A percentile compares a stretch with the other conserved stretches of the same genome.
Evolutionary conservation across 1,140 invertebrate species (phyloP).

Genomic region (Mya arenaria): DNA sequence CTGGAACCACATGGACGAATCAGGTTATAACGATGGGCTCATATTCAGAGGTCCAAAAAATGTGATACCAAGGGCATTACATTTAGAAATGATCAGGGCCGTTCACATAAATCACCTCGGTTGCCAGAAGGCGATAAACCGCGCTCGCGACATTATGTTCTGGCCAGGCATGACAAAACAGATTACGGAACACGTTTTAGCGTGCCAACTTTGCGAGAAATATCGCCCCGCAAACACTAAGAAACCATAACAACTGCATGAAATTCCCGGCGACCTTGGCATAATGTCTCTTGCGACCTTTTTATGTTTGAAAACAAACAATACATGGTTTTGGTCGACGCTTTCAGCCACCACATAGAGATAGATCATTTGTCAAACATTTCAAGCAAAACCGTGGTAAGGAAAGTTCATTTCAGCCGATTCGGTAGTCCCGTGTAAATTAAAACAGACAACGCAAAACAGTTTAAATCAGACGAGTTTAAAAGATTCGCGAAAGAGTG

Average conservation of each 20-base stretch:
- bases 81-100: neutral
- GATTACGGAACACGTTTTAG: too few species aligned
- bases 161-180: conserved; percentile 9
- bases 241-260: too few species aligned
- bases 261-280: too few species aligned
- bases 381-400: neutral
- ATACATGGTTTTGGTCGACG: too few species aligned
- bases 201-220: too few species aligned
- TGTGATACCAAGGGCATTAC: too few species aligned
- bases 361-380: conserved; percentile 3
- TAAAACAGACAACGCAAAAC: conserved; percentile 14
- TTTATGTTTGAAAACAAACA: too few species aligned
- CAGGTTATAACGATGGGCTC: neutral
- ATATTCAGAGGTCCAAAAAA: too few species aligned
- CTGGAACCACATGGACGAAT: conserved; percentile 54
- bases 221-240: too few species aligned
- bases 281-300: too few species aligned
- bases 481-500: conserved; percentile 1
- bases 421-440: neutral
- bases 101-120: neutral
- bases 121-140: neutral
- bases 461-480: conserved; percentile 2
- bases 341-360: neutral
- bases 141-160: neutral
- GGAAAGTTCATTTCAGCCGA: neutral